phyloP scores from a whole-genome alignment of 2,113 vertebrate genomes.

The Tringa solitaria region DNA sequence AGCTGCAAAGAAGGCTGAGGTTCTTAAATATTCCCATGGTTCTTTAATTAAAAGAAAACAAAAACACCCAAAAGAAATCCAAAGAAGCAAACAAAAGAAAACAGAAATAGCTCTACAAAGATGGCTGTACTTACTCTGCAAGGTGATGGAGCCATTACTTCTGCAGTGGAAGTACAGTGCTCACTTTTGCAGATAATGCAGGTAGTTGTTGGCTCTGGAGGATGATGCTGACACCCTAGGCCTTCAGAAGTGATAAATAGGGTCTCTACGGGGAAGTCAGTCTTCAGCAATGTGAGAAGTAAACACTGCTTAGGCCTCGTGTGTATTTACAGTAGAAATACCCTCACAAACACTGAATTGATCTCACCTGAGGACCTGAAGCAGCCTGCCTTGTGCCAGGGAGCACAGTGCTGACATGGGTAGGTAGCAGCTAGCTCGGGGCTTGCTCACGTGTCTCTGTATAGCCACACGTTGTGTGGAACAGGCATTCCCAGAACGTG shows the following conservation, averaged over 20 bases:
- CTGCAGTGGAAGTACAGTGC: not conserved
- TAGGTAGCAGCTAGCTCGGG: not conserved
- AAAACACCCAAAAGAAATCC: not conserved
- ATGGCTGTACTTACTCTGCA: not conserved
- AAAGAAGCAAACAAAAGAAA: not conserved
- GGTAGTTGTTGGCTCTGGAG: not conserved
- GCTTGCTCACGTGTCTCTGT: fast-evolving
- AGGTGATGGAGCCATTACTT: not conserved
- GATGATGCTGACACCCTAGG: not conserved
- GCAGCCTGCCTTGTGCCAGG: not conserved
- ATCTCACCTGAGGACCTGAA: not conserved
- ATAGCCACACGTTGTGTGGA: fast-evolving
- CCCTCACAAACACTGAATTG: not conserved
- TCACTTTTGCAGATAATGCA: not conserved
- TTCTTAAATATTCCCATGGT: not conserved
- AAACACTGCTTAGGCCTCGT: not conserved
- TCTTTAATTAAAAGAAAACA: not conserved
- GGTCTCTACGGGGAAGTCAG: not conserved
- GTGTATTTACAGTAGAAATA: not conserved
- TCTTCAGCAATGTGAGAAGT: not conserved
- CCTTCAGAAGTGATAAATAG: not conserved
- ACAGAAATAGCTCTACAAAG: not conserved
- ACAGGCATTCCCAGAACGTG: not conserved
- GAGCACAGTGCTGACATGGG: not conserved
- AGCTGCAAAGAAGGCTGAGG: not conserved